These are phyloP conservation scores for Gibbula magus DNA, from an alignment of 2,888 invertebrate species.

Conservation along the genomic window DNA sequence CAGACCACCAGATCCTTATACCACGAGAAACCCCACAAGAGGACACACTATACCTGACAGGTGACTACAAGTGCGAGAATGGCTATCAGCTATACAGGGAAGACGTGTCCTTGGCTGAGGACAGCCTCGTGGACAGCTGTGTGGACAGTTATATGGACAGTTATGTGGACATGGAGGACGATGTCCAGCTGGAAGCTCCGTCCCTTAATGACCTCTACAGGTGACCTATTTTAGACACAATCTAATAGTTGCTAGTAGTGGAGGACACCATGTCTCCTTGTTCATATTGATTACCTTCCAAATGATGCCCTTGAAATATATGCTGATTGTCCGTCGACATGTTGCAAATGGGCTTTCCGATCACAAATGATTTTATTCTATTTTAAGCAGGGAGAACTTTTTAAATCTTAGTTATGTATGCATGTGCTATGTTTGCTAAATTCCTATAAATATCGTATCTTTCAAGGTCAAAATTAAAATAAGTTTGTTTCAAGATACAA, in stretches of 20 bases:
- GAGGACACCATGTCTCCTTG: no score
- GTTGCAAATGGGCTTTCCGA: no score
- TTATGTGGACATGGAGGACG: slow-evolving; percentile 24
- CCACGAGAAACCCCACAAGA: slow-evolving; percentile 15
- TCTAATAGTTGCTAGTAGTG: slow-evolving; percentile 46
- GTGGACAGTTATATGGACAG: slow-evolving; percentile 18
- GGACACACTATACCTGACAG: slow-evolving; percentile 18
- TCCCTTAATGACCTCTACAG: slow-evolving; percentile 56
- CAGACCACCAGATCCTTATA: slow-evolving; percentile 32
- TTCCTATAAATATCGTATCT: no score
- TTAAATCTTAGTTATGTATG: no score
- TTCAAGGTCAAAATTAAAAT: no score
- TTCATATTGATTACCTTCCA: no score
- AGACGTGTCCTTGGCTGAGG: neutral
- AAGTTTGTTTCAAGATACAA: no score
- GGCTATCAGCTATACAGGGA: neutral
- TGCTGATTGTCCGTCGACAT: no score
- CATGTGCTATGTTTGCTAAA: no score
- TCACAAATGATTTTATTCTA: no score
- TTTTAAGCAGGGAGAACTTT: no score
- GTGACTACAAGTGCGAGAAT: neutral
- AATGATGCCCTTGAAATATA: no score
- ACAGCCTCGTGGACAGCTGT: slow-evolving; percentile 24
- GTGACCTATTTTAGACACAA: slow-evolving; percentile 61
- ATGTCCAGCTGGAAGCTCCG: slow-evolving; percentile 36